phyloP scores from a whole-genome alignment of 2,113 vertebrate species.

The Nothoprocta pentlandii region DNA sequence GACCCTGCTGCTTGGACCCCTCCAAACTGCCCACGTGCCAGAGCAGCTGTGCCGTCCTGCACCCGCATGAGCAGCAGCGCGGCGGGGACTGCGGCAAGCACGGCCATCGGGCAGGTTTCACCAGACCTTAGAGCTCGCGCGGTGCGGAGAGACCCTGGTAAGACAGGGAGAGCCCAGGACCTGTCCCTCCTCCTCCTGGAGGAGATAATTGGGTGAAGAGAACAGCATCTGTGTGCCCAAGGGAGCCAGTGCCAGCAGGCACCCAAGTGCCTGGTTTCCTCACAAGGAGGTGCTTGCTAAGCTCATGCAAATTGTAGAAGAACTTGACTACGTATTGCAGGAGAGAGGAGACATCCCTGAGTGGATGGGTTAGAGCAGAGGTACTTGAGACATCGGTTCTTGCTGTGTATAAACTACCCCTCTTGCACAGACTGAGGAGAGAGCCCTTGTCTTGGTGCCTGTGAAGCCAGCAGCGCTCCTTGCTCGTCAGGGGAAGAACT shows the following conservation, averaged over 20 bases:
- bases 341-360: not conserved
- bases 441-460: not conserved
- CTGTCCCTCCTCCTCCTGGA: not conserved
- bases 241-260: not conserved
- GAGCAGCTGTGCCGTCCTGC: not conserved
- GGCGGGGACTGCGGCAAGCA: not conserved
- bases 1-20: constrained; percentile 1
- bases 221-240: not conserved
- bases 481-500: not conserved
- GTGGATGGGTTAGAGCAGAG: not conserved
- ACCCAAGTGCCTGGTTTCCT: not conserved
- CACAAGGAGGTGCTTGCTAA: not conserved
- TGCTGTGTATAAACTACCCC: not conserved
- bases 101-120: too few relatives aligned
- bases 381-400: not conserved
- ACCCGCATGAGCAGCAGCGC: not conserved
- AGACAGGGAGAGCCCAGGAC: not conserved
- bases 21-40: not conserved
- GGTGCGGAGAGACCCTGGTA: not conserved
- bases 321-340: not conserved
- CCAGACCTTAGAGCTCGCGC: not conserved
- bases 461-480: not conserved
- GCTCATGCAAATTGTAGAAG: not conserved
- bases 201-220: not conserved
- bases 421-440: not conserved